Evolutionary conservation across 1,140 invertebrate species (phyloP).

Genomic region (Euglossa dilemma): DNA sequence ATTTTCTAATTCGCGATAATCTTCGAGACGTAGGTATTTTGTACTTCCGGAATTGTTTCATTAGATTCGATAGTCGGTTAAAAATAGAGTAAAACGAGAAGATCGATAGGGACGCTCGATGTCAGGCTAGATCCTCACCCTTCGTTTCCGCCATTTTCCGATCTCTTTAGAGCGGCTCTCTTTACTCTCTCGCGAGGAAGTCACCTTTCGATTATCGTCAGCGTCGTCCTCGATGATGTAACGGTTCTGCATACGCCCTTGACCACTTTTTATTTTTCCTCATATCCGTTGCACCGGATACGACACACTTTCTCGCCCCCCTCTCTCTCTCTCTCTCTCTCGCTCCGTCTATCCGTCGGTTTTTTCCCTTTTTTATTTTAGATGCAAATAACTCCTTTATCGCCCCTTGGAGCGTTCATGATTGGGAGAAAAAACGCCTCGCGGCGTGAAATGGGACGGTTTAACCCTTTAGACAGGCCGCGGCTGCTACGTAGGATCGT

Average conservation of each 20-base stretch:
- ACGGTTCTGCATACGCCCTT: conserved; percentile 50
- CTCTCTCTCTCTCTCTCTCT: background rate
- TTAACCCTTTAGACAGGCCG: conserved; percentile 34
- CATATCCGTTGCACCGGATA: conserved; percentile 36
- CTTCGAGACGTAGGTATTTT: background rate
- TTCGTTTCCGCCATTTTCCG: too few species aligned
- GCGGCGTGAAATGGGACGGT: conserved; percentile 15
- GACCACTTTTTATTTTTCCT: conserved; percentile 43
- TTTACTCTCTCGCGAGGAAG: background rate
- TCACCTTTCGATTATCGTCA: conserved; percentile 41
- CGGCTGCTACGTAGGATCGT: background rate
- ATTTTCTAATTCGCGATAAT: too few species aligned
- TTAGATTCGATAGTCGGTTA: too few species aligned
- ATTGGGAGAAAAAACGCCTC: conserved; percentile 22
- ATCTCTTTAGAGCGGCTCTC: background rate
- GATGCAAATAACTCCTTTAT: conserved; percentile 51
- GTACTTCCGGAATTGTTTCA: background rate
- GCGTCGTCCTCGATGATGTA: conserved; percentile 50
- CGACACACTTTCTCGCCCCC: conserved; percentile 41
- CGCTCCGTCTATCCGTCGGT: background rate
- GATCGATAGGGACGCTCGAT: too few species aligned
- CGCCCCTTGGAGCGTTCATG: conserved; percentile 43
- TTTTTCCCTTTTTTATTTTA: conserved; percentile 29
- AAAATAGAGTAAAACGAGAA: background rate
- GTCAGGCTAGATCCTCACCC: too few species aligned